Evolutionary conservation across 2,113 vertebrate genomes (phyloP).

Genomic region (Muntiacus reevesi): DNA sequence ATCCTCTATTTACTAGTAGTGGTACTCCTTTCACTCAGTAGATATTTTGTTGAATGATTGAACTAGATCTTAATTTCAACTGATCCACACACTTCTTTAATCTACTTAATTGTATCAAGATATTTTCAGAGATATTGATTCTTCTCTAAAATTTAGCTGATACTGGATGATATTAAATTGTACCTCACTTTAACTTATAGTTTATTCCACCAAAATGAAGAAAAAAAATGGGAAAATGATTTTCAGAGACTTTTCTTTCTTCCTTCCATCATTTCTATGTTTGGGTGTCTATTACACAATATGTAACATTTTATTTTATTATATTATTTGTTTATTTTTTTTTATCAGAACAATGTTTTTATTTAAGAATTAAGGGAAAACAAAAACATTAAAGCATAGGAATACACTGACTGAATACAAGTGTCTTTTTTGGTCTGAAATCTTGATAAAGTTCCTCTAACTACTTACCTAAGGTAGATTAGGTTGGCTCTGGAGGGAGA

Average conservation of each 20-base stretch:
- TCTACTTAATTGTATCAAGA: background rate
- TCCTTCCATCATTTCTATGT: background rate
- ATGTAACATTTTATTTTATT: background rate
- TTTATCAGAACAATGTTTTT: conserved; percentile 58
- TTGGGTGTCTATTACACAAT: background rate
- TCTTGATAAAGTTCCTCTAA: conserved; percentile 42
- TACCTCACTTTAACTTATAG: background rate
- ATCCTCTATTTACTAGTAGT: background rate
- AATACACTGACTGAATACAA: conserved; percentile 53
- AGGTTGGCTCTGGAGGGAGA: conserved; percentile 53
- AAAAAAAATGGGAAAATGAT: background rate
- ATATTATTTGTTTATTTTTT: too few relatives aligned
- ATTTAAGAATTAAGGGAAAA: conserved; percentile 65
- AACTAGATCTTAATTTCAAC: background rate
- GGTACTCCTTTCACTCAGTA: background rate
- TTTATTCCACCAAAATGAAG: background rate
- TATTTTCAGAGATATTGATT: background rate
- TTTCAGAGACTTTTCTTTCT: background rate
- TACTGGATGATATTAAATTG: background rate
- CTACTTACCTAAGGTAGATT: conserved; percentile 74
- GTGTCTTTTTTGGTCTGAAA: conserved; percentile 63
- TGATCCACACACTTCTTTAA: background rate
- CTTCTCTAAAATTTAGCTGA: background rate
- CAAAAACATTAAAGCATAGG: conserved; percentile 57
- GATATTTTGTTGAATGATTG: background rate